A percentile compares a stretch with the other conserved stretches of the same genome.
Conservation (phyloP, 2,888 invertebrate species). For the Melinopterus prodromus region DNA sequence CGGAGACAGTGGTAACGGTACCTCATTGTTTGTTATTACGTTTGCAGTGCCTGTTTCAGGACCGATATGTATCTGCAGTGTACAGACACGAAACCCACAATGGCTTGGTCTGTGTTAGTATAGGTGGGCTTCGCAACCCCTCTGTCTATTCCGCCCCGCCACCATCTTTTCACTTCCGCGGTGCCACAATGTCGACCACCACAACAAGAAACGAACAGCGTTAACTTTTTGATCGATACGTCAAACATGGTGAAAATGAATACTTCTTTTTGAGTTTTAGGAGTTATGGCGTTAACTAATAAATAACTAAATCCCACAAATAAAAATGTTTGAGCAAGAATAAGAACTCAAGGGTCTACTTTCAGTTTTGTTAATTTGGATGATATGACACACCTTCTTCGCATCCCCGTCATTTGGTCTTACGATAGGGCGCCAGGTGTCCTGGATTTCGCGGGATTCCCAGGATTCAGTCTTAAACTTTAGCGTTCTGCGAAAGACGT, state of each 20-base stretch:
- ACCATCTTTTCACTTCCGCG: slow-evolving; percentile 4
- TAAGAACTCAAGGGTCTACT: too few species aligned
- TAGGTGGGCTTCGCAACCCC: not conserved
- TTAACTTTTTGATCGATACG: not conserved
- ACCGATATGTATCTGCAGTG: not conserved
- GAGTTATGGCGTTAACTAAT: not conserved
- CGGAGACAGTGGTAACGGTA: not conserved
- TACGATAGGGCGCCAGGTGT: too few species aligned
- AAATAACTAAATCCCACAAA: too few species aligned
- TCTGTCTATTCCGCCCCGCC: not conserved
- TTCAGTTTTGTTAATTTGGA: too few species aligned
- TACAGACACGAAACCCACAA: not conserved
- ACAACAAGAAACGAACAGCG: not conserved
- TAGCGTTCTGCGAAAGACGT: too few species aligned
- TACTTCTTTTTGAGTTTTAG: not conserved
- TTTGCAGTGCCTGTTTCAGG: not conserved
- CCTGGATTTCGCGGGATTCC: too few species aligned
- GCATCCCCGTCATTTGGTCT: too few species aligned
- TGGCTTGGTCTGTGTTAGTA: not conserved
- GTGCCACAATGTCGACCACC: not conserved
- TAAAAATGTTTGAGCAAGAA: too few species aligned
- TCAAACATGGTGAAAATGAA: not conserved
- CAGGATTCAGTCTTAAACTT: too few species aligned
- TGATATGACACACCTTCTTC: too few species aligned
- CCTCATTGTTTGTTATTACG: not conserved